Evolutionary conservation across 1,140 invertebrate species (phyloP), one percentile per base, ranked within the genome.

Genomic region (Zaprionus camerounensis): DNA sequence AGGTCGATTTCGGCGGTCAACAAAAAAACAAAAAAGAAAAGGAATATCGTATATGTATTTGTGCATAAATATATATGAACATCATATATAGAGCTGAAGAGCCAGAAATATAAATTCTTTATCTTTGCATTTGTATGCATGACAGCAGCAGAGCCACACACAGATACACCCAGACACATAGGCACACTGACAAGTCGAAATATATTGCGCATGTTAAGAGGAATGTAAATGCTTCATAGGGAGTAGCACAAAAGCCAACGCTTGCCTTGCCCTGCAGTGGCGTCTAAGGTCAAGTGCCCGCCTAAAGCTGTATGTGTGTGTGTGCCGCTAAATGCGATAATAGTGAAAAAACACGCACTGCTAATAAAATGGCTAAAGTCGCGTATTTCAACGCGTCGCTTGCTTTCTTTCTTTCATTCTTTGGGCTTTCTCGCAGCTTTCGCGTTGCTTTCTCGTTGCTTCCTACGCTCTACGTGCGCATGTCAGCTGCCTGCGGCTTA

Each of bases 341-440:
- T 88, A 84, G 84, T 90, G 80, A 80, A 88, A 90, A 81, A 90
- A 90, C 85, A 88, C 85, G 85, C 85, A 88, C 85, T 84, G 86
- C 85, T 88, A 90, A 90, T 88, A 88, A 88, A 88, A 90, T 79
- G 85, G 81, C 85, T 84, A 72, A 68, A 77, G 77, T 73, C 75
- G 84, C 81, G 84, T 79, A 86, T 86, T 85, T 81, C 73, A 73
- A 70, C 77, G 81, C 81, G 74, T 72, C 73, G 59, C 70, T 62
- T 69, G 44, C 49, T 56, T 55, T 12, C 58, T 44, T 58, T 58
- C 17, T 56, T 55, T 22, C 26, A 58, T 65, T 49, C 62, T 28
- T 17, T 34, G 5, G 17, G 17, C 41, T 75, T 63, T 63, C 12
- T 46, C 13, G 1, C 22, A n/a, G 13, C 41, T 28, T 58, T 58